phyloP scores from a whole-genome alignment of 2,797 vertebrate species.

The Karalla daura region DNA sequence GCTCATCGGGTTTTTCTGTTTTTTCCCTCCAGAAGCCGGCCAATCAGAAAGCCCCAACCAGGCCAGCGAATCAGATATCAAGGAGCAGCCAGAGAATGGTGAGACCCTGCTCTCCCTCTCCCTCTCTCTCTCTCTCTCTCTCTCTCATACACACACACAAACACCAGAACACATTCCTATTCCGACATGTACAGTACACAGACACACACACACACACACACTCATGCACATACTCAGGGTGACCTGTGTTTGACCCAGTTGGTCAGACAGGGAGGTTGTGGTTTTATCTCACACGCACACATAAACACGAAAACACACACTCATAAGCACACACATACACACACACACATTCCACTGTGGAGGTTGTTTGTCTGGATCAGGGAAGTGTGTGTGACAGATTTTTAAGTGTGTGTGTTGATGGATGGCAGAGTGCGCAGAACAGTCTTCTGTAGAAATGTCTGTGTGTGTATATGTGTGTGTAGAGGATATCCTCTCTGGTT shows the following conservation, averaged over 20 bases:
- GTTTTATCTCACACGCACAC: slow-evolving; percentile 14
- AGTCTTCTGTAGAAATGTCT: not conserved
- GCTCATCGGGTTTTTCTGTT: slow-evolving; percentile 15
- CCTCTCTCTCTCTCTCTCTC: too few species aligned
- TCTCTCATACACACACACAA: not conserved
- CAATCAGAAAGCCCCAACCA: slow-evolving; percentile 98
- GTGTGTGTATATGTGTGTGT: slow-evolving; percentile 24
- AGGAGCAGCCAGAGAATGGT: slow-evolving; percentile 99
- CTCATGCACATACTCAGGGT: not conserved
- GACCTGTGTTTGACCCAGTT: slow-evolving; percentile 22
- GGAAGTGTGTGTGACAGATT: slow-evolving; percentile 35
- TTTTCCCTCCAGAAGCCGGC: slow-evolving; percentile 87
- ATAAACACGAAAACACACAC: not conserved
- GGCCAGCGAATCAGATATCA: slow-evolving; percentile 95
- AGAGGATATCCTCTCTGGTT: slow-evolving; percentile 22
- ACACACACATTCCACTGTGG: slow-evolving; percentile 1
- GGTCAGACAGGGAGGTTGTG: slow-evolving; percentile 29
- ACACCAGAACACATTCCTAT: not conserved
- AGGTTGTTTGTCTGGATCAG: slow-evolving; percentile 26
- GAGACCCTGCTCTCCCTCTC: slow-evolving; percentile 70
- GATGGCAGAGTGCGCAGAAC: slow-evolving; percentile 12
- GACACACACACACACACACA: not conserved
- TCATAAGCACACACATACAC: not conserved
- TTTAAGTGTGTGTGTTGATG: slow-evolving; percentile 14
- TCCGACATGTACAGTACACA: not conserved